phyloP scores from a whole-genome alignment of 1,140 invertebrate genomes.

The Brachionus paranguensis region DNA sequence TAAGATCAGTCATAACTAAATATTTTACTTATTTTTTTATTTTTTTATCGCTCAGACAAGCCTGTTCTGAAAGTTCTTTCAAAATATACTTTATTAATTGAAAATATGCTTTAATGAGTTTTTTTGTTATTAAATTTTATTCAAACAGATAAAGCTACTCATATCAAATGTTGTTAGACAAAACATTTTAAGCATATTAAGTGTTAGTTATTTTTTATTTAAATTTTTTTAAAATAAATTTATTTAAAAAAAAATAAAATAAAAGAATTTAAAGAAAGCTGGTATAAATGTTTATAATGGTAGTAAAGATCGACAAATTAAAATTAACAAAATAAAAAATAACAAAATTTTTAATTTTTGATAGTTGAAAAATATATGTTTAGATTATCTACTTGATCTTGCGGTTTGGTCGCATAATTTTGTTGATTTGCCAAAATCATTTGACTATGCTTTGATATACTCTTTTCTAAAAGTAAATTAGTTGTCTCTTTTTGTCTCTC shows the following conservation, averaged over 20 bases:
- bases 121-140: too few relatives aligned
- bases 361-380: slow-evolving; percentile 18
- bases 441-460: slow-evolving; percentile 18
- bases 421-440: background rate
- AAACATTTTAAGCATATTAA: too few relatives aligned
- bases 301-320: background rate
- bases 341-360: background rate
- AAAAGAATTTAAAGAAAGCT: background rate
- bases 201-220: too few relatives aligned
- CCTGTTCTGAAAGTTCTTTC: too few relatives aligned
- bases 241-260: background rate
- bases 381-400: background rate
- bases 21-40: too few relatives aligned
- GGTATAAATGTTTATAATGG: background rate
- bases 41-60: too few relatives aligned
- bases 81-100: too few relatives aligned
- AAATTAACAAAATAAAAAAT: background rate
- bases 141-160: too few relatives aligned
- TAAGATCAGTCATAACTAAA: too few relatives aligned
- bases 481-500: slow-evolving; percentile 23
- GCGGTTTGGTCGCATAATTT: background rate
- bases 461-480: slow-evolving; percentile 18
- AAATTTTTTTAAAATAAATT: background rate
- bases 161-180: too few relatives aligned
- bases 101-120: too few relatives aligned